Percentiles rank a stretch among this genome's conserved stretches.
These are phyloP conservation scores for Galeopsomyia nigrocyanea DNA, from an alignment of 2,888 invertebrate genomes.

Conservation along the genomic window DNA sequence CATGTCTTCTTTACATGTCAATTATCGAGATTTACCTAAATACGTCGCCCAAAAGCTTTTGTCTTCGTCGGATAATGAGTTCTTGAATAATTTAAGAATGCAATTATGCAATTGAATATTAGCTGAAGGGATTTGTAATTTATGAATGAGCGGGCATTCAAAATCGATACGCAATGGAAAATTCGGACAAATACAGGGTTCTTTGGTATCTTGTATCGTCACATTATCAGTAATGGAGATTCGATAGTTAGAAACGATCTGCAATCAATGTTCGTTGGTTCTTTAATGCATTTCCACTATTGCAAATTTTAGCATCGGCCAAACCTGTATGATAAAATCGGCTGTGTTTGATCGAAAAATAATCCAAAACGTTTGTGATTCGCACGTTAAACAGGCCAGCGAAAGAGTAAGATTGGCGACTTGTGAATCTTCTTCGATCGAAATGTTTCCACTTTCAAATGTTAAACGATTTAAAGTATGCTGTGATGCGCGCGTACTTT, in stretches of 20 bases:
- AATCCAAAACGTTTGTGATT: slow-evolving; percentile 56
- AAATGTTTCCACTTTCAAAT: slow-evolving; percentile 53
- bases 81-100: slow-evolving; percentile 57
- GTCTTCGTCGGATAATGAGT: slow-evolving; percentile 56
- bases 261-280: not conserved
- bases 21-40: slow-evolving; percentile 51
- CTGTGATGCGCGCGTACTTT: slow-evolving; percentile 50
- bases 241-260: slow-evolving; percentile 54
- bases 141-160: slow-evolving; percentile 52
- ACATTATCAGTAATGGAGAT: slow-evolving; percentile 49
- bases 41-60: slow-evolving; percentile 60
- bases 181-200: slow-evolving; percentile 51
- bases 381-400: slow-evolving; percentile 55
- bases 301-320: not conserved
- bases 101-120: slow-evolving; percentile 59
- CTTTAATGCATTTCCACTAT: not conserved
- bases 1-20: not conserved
- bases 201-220: slow-evolving; percentile 45
- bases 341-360: slow-evolving; percentile 58
- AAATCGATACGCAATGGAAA: slow-evolving; percentile 27
- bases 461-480: slow-evolving; percentile 61
- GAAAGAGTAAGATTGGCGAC: slow-evolving; percentile 52
- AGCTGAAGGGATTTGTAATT: slow-evolving; percentile 50
- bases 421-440: slow-evolving; percentile 42
- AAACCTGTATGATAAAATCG: slow-evolving; percentile 61